Percentiles rank a stretch among this genome's conserved stretches.
Conservation (phyloP, 2,113 vertebrate genomes). For the Setophaga coronata region DNA sequence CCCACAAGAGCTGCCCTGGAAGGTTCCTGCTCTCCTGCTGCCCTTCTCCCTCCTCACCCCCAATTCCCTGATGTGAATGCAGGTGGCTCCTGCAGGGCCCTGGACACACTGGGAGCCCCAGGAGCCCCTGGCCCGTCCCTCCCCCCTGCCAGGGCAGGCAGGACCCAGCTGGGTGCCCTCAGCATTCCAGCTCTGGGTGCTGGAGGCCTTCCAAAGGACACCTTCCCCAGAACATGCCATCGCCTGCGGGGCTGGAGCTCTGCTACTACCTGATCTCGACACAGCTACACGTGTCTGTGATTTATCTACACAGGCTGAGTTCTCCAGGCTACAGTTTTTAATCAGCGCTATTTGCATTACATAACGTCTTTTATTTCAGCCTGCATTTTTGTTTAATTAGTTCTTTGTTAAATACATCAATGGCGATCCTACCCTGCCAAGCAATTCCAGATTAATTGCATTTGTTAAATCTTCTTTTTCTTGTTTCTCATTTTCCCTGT, state of each 20-base stretch:
- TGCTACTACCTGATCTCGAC: neutral
- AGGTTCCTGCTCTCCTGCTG: neutral
- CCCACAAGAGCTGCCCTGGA: neutral
- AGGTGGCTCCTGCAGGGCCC: neutral
- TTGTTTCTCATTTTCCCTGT: neutral
- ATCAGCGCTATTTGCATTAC: neutral
- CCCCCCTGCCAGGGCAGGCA: rapidly evolving
- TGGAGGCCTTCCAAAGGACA: neutral
- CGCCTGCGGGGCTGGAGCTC: rapidly evolving
- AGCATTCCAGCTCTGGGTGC: rapidly evolving
- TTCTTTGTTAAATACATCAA: slow-evolving; percentile 35
- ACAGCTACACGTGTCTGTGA: neutral
- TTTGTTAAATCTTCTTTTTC: neutral
- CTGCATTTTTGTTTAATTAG: slow-evolving; percentile 26
- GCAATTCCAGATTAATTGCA: slow-evolving; percentile 31
- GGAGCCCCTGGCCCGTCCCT: rapidly evolving
- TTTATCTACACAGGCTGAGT: neutral
- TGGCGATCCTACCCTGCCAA: neutral
- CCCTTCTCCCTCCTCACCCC: neutral
- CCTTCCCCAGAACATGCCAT: neutral
- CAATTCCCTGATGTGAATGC: rapidly evolving
- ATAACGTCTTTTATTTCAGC: neutral
- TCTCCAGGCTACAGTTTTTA: slow-evolving; percentile 3
- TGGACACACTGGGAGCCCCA: neutral
- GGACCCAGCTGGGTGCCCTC: neutral